These are phyloP conservation scores for Dipodomys ordii DNA, from an alignment of 2,113 vertebrate species.

Conservation along the genomic window DNA sequence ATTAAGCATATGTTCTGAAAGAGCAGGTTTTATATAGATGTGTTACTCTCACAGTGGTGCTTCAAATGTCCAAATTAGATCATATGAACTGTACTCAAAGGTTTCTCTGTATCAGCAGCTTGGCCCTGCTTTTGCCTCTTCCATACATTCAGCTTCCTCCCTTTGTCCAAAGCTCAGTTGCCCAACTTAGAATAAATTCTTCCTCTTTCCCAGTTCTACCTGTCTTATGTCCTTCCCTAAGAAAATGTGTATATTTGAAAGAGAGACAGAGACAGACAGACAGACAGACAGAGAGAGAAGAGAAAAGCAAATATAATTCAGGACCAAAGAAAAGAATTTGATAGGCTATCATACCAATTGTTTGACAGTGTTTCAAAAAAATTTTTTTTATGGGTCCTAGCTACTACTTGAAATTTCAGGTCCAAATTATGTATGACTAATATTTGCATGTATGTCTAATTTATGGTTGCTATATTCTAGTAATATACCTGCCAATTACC, in stretches of 20 bases:
- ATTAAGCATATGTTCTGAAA: neutral
- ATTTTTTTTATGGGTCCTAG: neutral
- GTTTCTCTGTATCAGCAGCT: neutral
- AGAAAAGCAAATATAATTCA: neutral
- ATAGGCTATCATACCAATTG: neutral
- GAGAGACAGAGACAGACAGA: neutral
- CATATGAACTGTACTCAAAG: neutral
- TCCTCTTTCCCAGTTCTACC: neutral
- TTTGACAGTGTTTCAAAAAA: conserved; percentile 7
- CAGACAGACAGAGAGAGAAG: neutral
- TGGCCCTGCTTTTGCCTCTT: neutral
- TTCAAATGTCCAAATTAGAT: neutral
- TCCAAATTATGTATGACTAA: neutral
- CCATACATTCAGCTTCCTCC: neutral
- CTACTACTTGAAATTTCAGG: neutral
- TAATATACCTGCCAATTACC: neutral
- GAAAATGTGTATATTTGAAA: too few species aligned
- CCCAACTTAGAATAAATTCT: neutral
- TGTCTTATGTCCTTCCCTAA: neutral
- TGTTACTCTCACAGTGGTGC: neutral
- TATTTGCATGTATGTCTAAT: neutral
- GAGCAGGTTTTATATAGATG: neutral
- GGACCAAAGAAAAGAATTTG: conserved; percentile 9
- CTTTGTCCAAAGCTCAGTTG: conserved; percentile 4
- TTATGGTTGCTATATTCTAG: neutral